These are phyloP conservation scores for Caenorhabditis japonica DNA, from an alignment of 2,888 invertebrate genomes.

Conservation along the genomic window DNA sequence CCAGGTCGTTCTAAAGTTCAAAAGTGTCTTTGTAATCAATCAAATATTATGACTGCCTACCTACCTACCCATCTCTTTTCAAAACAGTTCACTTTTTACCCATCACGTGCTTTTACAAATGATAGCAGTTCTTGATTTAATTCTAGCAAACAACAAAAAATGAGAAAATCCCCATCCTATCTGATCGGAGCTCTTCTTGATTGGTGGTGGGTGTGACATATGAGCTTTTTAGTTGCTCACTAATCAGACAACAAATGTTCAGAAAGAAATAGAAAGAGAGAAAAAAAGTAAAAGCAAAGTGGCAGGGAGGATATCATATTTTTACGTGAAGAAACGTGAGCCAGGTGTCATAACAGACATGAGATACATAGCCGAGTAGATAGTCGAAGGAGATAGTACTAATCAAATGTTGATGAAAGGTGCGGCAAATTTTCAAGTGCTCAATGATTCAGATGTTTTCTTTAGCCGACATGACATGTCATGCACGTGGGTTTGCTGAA, in stretches of 20 bases:
- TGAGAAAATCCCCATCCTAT: slow-evolving; percentile 3
- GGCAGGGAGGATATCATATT: slow-evolving; percentile 39
- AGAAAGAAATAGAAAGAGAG: not conserved
- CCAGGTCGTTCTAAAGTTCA: not conserved
- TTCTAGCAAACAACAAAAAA: slow-evolving; percentile 25
- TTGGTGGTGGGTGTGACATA: too few relatives aligned
- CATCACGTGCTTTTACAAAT: too few relatives aligned
- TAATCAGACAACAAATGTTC: slow-evolving; percentile 40
- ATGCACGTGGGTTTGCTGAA: too few relatives aligned
- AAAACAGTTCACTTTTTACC: too few relatives aligned
- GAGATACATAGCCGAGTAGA: slow-evolving; percentile 2
- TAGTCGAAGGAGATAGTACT: slow-evolving; percentile 6
- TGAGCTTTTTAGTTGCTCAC: slow-evolving; percentile 13
- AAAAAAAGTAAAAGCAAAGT: slow-evolving; percentile 1
- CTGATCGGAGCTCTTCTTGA: too few relatives aligned
- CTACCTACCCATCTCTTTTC: slow-evolving; percentile 27
- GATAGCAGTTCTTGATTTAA: too few relatives aligned
- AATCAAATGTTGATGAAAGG: slow-evolving; percentile 13
- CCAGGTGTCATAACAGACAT: slow-evolving; percentile 39
- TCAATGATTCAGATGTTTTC: too few relatives aligned
- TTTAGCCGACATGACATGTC: too few relatives aligned
- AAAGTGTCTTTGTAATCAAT: slow-evolving; percentile 33
- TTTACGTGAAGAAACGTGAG: slow-evolving; percentile 36
- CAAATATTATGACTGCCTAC: slow-evolving; percentile 35
- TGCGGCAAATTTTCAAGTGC: slow-evolving; percentile 20